phyloP scores from a whole-genome alignment of 2,888 invertebrate species.

The Oasisia sp. region DNA sequence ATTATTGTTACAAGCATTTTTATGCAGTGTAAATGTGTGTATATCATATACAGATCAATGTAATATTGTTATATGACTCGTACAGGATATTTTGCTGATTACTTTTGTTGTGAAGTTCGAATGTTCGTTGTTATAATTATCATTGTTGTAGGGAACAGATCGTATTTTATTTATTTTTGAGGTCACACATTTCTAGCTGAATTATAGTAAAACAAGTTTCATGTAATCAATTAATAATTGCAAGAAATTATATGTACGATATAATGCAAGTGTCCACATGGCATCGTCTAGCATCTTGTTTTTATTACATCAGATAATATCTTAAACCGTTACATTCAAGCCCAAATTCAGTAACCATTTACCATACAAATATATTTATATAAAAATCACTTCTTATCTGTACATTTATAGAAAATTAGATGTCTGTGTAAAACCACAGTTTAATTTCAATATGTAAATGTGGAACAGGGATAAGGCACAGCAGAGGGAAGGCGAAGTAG shows the following conservation, averaged over 20 bases:
- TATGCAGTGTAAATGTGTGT: too few species aligned
- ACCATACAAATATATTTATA: background rate
- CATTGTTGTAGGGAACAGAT: background rate
- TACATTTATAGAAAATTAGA: background rate
- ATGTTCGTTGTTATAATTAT: background rate
- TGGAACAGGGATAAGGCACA: constrained; percentile 72
- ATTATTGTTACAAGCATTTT: background rate
- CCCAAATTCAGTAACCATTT: background rate
- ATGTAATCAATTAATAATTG: background rate
- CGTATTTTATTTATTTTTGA: background rate
- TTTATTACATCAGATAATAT: background rate
- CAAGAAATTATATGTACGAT: background rate
- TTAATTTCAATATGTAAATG: background rate
- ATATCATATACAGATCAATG: background rate
- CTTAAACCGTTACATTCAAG: background rate
- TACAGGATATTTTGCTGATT: background rate
- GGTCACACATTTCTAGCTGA: background rate
- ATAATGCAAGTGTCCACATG: background rate
- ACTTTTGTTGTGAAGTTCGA: background rate
- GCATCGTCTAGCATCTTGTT: background rate
- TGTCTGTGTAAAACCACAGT: too few species aligned
- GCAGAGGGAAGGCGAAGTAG: constrained; percentile 59
- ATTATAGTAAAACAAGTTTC: background rate
- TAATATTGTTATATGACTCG: background rate
- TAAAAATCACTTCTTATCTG: background rate